Evolutionary conservation across 2,888 invertebrate genomes (phyloP).

Genomic region (Harmothoe impar): DNA sequence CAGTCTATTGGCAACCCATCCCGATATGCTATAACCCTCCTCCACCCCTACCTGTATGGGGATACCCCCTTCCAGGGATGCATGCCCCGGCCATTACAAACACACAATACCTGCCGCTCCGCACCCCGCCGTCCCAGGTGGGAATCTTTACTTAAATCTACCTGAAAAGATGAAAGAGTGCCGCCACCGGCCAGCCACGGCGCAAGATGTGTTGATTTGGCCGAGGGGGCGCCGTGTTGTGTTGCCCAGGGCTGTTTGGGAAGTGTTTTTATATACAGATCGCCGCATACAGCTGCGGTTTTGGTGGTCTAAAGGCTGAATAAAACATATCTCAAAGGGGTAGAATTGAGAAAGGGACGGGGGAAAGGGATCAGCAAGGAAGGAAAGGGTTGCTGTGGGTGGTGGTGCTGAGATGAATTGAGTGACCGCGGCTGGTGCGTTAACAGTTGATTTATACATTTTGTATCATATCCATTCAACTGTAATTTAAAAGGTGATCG

Average conservation of each 20-base stretch:
- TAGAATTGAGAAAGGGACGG: too few relatives aligned
- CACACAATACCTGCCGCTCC: neutral
- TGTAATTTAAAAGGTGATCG: too few relatives aligned
- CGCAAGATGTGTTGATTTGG: neutral
- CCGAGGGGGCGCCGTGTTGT: constrained; percentile 12
- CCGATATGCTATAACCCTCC: too few relatives aligned
- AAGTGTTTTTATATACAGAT: neutral
- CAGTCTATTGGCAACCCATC: too few relatives aligned
- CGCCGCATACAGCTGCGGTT: neutral
- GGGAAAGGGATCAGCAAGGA: neutral
- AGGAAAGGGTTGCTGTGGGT: too few relatives aligned
- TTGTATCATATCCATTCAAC: too few relatives aligned
- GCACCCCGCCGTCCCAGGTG: neutral
- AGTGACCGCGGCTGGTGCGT: too few relatives aligned
- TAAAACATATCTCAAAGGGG: neutral
- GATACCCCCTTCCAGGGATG: neutral
- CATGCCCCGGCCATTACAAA: neutral
- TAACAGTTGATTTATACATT: too few relatives aligned
- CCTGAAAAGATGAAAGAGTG: constrained; percentile 26
- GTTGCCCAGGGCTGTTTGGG: constrained; percentile 45
- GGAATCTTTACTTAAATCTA: constrained; percentile 39
- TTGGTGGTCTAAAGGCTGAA: constrained; percentile 5
- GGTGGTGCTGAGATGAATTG: too few relatives aligned
- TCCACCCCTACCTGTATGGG: too few relatives aligned
- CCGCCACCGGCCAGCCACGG: neutral